Percentiles rank a stretch among this genome's conserved stretches.
phyloP scores from a whole-genome alignment of 2,113 vertebrate genomes.

The Hypocryptadius cinnamomeus region DNA sequence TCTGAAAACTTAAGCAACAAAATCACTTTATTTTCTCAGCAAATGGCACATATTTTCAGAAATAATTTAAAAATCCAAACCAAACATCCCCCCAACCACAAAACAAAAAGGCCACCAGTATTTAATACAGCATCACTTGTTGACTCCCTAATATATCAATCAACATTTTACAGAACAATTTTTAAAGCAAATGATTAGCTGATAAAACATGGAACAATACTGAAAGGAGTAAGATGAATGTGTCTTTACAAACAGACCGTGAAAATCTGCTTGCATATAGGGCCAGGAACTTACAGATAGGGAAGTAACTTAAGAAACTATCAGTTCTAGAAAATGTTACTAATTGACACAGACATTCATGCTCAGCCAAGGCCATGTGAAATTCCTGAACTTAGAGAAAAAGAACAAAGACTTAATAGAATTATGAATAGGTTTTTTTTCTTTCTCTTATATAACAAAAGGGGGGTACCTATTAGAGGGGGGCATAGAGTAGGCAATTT shows the following conservation, averaged over 20 bases:
- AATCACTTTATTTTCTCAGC: neutral
- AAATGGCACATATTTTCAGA: neutral
- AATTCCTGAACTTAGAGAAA: neutral
- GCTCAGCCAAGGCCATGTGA: neutral
- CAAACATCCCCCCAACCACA: neutral
- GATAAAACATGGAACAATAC: neutral
- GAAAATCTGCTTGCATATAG: neutral
- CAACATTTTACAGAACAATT: neutral
- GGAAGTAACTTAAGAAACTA: neutral
- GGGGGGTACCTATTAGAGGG: no score
- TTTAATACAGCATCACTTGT: neutral
- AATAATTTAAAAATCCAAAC: neutral
- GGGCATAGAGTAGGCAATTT: accelerated
- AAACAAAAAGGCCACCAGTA: neutral
- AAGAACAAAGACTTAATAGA: neutral
- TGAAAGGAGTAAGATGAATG: neutral
- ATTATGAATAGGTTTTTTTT: neutral
- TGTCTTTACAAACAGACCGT: neutral
- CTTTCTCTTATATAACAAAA: neutral
- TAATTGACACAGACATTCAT: neutral
- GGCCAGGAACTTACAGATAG: neutral
- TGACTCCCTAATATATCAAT: neutral
- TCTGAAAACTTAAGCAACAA: neutral
- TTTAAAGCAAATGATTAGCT: neutral
- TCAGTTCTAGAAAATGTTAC: neutral